A percentile compares a stretch with the other conserved stretches of the same genome.
Conservation (phyloP, 2,113 vertebrate genomes). For the Condylura cristata region DNA sequence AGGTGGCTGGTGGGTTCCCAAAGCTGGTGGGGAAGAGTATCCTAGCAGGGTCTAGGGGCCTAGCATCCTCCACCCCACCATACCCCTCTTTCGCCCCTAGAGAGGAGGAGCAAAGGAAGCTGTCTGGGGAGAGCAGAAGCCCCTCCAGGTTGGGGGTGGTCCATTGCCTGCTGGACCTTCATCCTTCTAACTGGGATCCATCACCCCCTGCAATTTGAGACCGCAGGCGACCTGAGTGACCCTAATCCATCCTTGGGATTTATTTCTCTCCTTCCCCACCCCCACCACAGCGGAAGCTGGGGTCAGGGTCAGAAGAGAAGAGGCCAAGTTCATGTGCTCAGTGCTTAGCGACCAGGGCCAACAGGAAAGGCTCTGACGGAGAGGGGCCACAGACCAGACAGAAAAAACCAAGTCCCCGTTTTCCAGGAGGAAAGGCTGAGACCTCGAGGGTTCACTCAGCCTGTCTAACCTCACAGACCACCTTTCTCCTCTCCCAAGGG, state of each 20-base stretch:
- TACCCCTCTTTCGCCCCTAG: neutral
- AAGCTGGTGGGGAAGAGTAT: neutral
- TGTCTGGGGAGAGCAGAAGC: neutral
- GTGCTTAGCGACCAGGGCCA: neutral
- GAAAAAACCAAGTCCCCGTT: neutral
- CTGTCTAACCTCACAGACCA: neutral
- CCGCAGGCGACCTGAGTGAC: constrained; percentile 20
- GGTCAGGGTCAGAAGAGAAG: neutral
- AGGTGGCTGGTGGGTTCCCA: neutral
- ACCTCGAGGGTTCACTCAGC: neutral
- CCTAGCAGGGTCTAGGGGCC: neutral
- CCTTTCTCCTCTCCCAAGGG: neutral
- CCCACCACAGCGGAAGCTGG: constrained; percentile 37
- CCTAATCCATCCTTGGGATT: constrained; percentile 20
- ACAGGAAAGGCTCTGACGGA: constrained; percentile 14
- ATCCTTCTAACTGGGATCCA: neutral
- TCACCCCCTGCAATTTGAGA: neutral
- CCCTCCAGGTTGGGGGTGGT: neutral
- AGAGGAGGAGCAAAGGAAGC: neutral
- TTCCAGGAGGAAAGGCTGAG: constrained; percentile 27
- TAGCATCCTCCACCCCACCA: neutral
- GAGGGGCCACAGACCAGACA: neutral
- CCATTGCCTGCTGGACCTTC: neutral
- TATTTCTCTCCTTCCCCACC: constrained; percentile 1
- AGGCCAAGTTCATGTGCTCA: constrained; percentile 58